These are phyloP conservation scores for Aurelia aurita complex sp. Pacific DNA, from an alignment of 30 jellyfish, hydroid and myxozoan genomes.

Conservation along the genomic window DNA sequence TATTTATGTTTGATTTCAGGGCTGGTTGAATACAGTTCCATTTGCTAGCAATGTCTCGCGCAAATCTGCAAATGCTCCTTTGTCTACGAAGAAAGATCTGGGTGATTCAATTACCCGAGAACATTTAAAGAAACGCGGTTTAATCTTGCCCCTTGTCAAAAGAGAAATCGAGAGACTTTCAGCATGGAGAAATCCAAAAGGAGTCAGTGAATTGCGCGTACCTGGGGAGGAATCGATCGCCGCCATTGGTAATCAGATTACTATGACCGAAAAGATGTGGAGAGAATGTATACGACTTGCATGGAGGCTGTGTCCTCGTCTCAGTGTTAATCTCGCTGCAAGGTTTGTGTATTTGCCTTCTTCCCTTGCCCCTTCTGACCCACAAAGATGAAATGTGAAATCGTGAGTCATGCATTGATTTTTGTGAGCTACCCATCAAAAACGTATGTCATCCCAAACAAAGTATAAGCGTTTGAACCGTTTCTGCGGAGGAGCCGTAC, in stretches of 20 bases:
- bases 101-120: conserved; percentile 89
- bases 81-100: conserved; percentile 61
- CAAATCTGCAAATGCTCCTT: conserved; percentile 44
- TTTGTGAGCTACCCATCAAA: no score
- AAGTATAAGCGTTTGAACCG: no score
- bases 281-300: conserved; percentile 93
- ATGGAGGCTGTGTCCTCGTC: conserved; percentile 92
- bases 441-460: no score
- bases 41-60: conserved; percentile 66
- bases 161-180: conserved; percentile 95
- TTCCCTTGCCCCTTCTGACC: not conserved
- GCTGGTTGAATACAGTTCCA: conserved; percentile 93
- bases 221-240: conserved; percentile 90
- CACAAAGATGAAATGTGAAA: no score
- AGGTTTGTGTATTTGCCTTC: conserved; percentile 45
- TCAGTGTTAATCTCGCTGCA: conserved; percentile 79
- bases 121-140: conserved; percentile 80
- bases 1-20: conserved; percentile 42
- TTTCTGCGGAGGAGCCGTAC: no score
- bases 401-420: no score
- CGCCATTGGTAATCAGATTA: conserved; percentile 85
- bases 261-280: conserved; percentile 92
- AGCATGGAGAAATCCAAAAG: conserved; percentile 97
- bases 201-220: conserved; percentile 51
- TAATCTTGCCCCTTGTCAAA: conserved; percentile 79